A percentile compares a stretch with the other conserved stretches of the same genome.
Evolutionary conservation across 2,888 invertebrate species (phyloP).

Genomic region (Villa cingulata): DNA sequence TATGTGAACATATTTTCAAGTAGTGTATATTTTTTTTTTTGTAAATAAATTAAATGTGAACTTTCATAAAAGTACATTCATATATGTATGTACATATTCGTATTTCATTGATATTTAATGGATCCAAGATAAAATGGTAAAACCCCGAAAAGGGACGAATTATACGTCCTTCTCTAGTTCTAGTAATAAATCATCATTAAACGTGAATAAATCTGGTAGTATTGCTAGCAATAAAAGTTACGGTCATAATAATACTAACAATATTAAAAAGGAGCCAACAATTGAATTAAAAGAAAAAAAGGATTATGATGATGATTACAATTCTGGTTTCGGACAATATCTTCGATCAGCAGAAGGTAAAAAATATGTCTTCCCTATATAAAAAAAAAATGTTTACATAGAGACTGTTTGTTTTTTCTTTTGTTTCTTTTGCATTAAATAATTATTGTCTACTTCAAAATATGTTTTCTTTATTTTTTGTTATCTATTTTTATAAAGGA

Average conservation of each 20-base stretch:
- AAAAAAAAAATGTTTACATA: too few species aligned
- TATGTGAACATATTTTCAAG: too few species aligned
- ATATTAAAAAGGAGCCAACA: background rate
- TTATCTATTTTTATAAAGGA: conserved; percentile 39
- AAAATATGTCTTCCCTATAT: too few species aligned
- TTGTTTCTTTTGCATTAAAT: too few species aligned
- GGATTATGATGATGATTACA: conserved; percentile 24
- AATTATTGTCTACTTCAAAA: too few species aligned
- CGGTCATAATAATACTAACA: background rate
- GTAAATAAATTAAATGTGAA: too few species aligned
- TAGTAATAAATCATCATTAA: background rate
- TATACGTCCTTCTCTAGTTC: too few species aligned
- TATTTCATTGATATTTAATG: background rate
- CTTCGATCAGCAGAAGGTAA: conserved; percentile 31
- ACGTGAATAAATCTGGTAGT: background rate
- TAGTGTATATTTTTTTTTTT: too few species aligned
- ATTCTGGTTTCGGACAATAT: conserved; percentile 35
- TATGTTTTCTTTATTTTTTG: conserved; percentile 17
- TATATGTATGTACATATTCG: background rate
- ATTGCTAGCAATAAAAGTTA: too few species aligned
- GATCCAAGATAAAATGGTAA: background rate
- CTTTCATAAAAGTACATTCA: too few species aligned
- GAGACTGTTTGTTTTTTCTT: too few species aligned
- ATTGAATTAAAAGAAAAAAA: conserved; percentile 9
- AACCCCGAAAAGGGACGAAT: background rate